Evolutionary conservation across 2,888 invertebrate species (phyloP), one percentile per base, ranked within the genome.

Genomic region (Gandaritis pyraliata): DNA sequence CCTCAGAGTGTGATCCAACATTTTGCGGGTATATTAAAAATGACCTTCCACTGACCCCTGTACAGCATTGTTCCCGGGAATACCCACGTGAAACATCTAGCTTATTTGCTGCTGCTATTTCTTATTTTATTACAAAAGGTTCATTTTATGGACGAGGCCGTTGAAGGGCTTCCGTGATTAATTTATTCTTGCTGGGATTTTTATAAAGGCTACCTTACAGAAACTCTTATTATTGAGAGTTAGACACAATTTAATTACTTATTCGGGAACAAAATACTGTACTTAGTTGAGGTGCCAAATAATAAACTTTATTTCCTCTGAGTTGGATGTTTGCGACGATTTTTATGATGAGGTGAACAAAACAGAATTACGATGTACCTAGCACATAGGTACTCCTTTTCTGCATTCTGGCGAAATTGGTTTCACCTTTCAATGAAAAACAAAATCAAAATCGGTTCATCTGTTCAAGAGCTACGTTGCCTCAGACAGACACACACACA

Each of bases 11-110:
- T 66, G 59, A 68, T 70, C 66, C 61, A 62, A 65, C 61, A 62
- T 69, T 69, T 67, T 61, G 65, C 51, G 59, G 64, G 66, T 66
- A 57, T 69, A 69, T 69, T 69, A 69, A 69, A 64, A 64, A 65
- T 74, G 78, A 80, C 82, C 76, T 75, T 72, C 65, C 66, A 70
- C 74, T 81, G 77, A 79, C 81, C 82, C 68, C 69, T 66, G 63
- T n/a, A n/a, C n/a, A n/a, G n/a, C 66, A 67, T 77, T 76, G 74
- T 74, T 63, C 67, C 64, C 63, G 66, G 71, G 74, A 73, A 77
- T 76, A 76, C 75, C 76, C 75, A 61, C 58, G 58, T 52, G 64
- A 59, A 61, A 56, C 58, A 61, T 65, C 65, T 59, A 65, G 61
- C 72, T 72, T 68, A 73, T 71, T 76, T 69, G 66, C 66, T 66